Evolutionary conservation across 2,113 vertebrate genomes (phyloP).

Genomic region (Dasyornis broadbenti): DNA sequence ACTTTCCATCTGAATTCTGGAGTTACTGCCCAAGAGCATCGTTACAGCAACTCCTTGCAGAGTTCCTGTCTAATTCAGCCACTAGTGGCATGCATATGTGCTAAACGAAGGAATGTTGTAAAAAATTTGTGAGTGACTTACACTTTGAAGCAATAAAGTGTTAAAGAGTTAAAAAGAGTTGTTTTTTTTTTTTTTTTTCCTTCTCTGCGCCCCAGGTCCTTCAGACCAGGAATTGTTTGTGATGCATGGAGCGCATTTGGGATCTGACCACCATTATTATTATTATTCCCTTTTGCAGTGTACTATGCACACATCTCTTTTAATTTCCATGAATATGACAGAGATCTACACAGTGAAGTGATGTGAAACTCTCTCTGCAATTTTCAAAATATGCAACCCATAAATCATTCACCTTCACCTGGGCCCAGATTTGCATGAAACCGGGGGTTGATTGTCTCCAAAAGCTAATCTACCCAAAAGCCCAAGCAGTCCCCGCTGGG

Average conservation of each 20-base stretch:
- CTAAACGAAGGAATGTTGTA: slow-evolving; percentile 19
- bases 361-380: neutral
- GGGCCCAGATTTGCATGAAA: neutral
- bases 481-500: neutral
- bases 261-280: neutral
- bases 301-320: neutral
- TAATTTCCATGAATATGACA: neutral
- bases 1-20: neutral
- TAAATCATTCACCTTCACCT: slow-evolving; percentile 1
- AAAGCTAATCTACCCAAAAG: neutral
- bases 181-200: neutral
- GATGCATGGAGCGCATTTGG: neutral
- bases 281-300: neutral
- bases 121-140: slow-evolving; percentile 16
- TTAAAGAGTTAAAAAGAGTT: slow-evolving; percentile 46
- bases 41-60: neutral
- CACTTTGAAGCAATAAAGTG: slow-evolving; percentile 32
- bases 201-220: neutral
- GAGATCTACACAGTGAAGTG: neutral
- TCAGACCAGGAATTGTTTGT: neutral
- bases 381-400: neutral
- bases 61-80: neutral
- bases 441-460: neutral
- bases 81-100: neutral
- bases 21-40: neutral